phyloP scores from a whole-genome alignment of 2,797 vertebrate genomes.

The Hafferia zeledoni region DNA sequence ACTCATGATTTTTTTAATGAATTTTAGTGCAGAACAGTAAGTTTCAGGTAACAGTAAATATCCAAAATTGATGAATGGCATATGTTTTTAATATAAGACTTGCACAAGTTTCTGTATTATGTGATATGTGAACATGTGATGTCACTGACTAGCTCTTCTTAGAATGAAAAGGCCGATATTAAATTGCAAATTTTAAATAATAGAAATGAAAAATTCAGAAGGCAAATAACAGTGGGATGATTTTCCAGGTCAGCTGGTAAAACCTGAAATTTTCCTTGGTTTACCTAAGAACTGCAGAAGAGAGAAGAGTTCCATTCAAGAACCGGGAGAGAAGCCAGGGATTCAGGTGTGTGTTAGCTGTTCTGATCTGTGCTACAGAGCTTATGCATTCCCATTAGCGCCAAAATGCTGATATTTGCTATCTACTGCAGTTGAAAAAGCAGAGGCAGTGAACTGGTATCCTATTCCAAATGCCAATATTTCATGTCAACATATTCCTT shows the following conservation, averaged over 20 bases:
- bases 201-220: neutral
- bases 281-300: neutral
- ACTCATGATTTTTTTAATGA: neutral
- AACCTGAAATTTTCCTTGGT: neutral
- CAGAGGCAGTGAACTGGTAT: neutral
- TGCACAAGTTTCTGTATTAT: neutral
- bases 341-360: neutral
- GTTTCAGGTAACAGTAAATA: neutral
- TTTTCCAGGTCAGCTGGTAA: neutral
- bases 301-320: neutral
- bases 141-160: neutral
- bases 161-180: neutral
- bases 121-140: neutral
- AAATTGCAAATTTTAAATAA: neutral
- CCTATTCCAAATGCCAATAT: neutral
- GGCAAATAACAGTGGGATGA: neutral
- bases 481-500: neutral
- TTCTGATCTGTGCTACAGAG: neutral
- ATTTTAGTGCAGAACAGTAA: neutral
- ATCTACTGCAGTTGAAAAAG: neutral
- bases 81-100: neutral
- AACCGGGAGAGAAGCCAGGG: neutral
- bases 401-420: neutral
- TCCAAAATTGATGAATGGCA: neutral
- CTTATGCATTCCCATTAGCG: neutral